Base-by-base conservation (phyloP, 2,888 invertebrate genomes). In the Macropis europaea region DNA sequence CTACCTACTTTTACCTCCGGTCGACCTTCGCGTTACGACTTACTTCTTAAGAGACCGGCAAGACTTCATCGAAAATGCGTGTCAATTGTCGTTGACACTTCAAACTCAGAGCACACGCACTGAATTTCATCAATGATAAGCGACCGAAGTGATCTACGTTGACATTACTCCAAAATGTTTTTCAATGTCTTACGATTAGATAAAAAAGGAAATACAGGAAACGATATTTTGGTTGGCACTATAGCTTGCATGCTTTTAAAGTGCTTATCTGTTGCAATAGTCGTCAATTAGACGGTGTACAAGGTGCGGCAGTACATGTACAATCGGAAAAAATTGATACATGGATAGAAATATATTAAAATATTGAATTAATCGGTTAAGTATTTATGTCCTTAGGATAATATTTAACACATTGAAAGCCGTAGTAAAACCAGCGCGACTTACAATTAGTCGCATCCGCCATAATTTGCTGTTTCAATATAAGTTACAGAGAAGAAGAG, bases 1-100 rank as follows among this genome's bases (percentile, higher is more conserved):
- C 71, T 57, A 54, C 68, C 73, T 76, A 77, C 77, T 77, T 77
- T 77, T 77, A 77, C 77, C 76, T 73, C 73, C 63, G 63, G 47
- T 47, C 67, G 62, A 73, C 76, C 76, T 76, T 76, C 76, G 76
- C 53, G 28, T 22, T 50, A 34, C 53, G 45, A 50, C 38, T 59
- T 34, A 43, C 53, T 52, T 24, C 38, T 15, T 19, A 9, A 15
- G 17, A 13, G 54, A 43, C 40, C 43, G 52, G 17, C 19, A 32
- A 30, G 38, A 15, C 28, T 17, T 28, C 40, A 9, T 48, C 26
- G 11, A 48, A 48, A 69, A 53, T 15, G 9, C 22, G 15, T 45
- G 26, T 17, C 28, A 15, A 22, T 28, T 4, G n/a, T 45, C 34
- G n/a, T n/a, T n/a, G n/a, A n/a, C 15, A n/a, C 19, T 5, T 13